Base-by-base conservation (phyloP, 2,888 invertebrate species). In the Ormyrus thymus region DNA sequence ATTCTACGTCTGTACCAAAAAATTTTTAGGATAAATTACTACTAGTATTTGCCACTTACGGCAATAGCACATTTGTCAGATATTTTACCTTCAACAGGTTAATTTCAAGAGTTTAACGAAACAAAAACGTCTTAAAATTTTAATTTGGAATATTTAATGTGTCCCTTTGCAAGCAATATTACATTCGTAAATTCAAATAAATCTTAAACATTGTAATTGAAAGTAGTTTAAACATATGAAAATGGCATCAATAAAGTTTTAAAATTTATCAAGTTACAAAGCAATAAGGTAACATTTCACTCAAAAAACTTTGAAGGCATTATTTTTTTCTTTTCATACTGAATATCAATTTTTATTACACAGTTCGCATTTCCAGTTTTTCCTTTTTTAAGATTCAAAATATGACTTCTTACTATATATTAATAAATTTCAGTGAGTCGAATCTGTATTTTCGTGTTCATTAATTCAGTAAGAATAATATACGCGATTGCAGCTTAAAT, bases 281-380 rank as follows among this genome's bases (percentile, higher is more conserved):
- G 50, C 50, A 76, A 72, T 76, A 50, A 80, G 76, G 69, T 64
- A 76, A 73, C 64, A 73, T 84, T 81, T 83, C 70, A 75, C 84
- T 86, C 83, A 85, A 86, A 85, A 86, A 86, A 85, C 82, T 85
- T 84, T 82, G 82, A 86, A 86, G 84, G 85, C 84, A 86, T 84
- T 84, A 83, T 65, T 65, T 71, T 71, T 76, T 70, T 75, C 65
- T 80, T 78, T 84, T 86, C 84, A 83, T 85, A 86, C 76, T 83
- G 86, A 86, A 87, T 86, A 86, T 84, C 84, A 83, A 81, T 84
- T 79, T 84, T 86, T 85, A 86, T 88, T 87, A 88, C 85, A 87
- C 84, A 84, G 83, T 85, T 84, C 79, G 83, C 84, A 83, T 84
- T 82, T 66, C 68, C 69, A 65, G 75, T 68, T 84, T 84, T 82